phyloP scores from a whole-genome alignment of 2,888 invertebrate genomes.

The Petrolisthes cinctipes region DNA sequence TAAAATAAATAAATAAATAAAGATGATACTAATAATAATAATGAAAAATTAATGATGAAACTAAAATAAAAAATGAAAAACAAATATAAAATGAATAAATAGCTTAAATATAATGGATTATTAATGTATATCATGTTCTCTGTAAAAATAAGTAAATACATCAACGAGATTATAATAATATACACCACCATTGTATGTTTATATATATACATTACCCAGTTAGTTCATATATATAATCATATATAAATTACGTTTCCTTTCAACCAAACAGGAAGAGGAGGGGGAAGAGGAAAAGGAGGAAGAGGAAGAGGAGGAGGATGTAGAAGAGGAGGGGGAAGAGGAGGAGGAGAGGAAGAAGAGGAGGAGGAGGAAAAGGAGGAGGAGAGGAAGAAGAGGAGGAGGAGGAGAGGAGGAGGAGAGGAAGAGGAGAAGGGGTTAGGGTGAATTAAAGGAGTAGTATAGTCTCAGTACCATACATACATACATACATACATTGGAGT shows the following conservation, averaged over 20 bases:
- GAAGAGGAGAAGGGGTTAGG: not conserved
- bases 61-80: too few species aligned
- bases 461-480: not conserved
- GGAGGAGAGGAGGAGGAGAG: not conserved
- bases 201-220: constrained; percentile 24
- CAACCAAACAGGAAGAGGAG: not conserved
- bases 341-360: not conserved
- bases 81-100: too few species aligned
- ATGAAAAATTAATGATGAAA: too few species aligned
- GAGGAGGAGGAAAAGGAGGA: not conserved
- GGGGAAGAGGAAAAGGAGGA: not conserved
- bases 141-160: too few species aligned
- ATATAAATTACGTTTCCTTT: not conserved
- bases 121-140: too few species aligned
- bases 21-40: not conserved
- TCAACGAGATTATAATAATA: too few species aligned
- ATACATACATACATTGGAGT: not conserved
- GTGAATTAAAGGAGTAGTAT: not conserved
- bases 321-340: not conserved
- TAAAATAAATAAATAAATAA: not conserved
- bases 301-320: too few species aligned
- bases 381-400: not conserved
- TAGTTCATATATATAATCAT: constrained; percentile 10
- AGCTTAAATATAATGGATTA: too few species aligned
- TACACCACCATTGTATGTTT: too few species aligned